These are phyloP conservation scores for Mesocentrotus franciscanus DNA, from an alignment of 53 echinoderm and acorn worm species.

Conservation along the genomic window DNA sequence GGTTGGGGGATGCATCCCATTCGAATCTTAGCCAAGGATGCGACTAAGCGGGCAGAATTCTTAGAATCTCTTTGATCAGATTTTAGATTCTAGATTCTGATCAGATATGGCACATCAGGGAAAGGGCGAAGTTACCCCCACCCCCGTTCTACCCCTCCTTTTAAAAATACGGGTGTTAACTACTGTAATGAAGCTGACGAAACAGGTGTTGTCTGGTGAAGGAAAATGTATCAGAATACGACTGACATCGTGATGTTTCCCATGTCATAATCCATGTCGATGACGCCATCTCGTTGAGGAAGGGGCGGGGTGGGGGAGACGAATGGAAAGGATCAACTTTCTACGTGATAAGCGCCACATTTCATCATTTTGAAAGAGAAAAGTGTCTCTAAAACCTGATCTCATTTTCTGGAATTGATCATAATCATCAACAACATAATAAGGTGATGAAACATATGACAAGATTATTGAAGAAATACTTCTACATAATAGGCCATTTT, in stretches of 20 bases:
- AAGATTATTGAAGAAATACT: too few species aligned
- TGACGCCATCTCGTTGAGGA: neutral
- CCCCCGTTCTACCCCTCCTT: neutral
- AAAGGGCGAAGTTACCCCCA: neutral
- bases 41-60: neutral
- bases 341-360: neutral
- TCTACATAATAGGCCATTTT: too few species aligned
- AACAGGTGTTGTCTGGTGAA: constrained; percentile 9
- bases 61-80: neutral
- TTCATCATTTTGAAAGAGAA: neutral
- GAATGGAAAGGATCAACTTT: neutral
- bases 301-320: neutral
- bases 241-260: neutral
- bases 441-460: neutral
- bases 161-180: neutral
- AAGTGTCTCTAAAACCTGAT: neutral
- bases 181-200: neutral
- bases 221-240: neutral
- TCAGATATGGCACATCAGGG: neutral
- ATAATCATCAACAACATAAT: neutral
- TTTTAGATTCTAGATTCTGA: neutral
- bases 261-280: neutral
- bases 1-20: neutral
- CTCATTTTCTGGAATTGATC: neutral
- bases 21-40: neutral